phyloP scores from a whole-genome alignment of 1,140 invertebrate genomes.

The Megathymus violae region DNA sequence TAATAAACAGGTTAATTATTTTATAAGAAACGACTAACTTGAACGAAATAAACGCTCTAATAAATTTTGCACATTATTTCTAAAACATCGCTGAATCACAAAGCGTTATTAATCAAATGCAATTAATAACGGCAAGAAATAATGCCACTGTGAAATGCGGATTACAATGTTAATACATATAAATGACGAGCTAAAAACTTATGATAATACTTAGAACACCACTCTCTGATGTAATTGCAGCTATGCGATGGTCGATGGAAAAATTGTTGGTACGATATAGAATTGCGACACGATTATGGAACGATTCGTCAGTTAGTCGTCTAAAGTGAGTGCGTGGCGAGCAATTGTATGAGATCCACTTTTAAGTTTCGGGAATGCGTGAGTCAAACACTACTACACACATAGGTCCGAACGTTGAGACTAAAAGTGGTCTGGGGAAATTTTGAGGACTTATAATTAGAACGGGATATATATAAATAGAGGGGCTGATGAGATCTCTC shows the following conservation, averaged over 20 bases:
- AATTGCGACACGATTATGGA: too few species aligned
- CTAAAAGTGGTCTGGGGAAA: conserved; percentile 55
- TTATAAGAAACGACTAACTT: conserved; percentile 7
- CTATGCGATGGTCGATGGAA: conserved; percentile 9
- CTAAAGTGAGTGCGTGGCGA: too few species aligned
- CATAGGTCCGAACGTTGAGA: conserved; percentile 13
- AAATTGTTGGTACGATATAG: not conserved
- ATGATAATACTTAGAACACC: conserved; percentile 1
- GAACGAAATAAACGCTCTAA: conserved; percentile 14
- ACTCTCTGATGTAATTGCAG: conserved; percentile 7
- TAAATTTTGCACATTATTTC: conserved; percentile 11
- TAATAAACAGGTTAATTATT: conserved; percentile 12
- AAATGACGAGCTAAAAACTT: conserved; percentile 9
- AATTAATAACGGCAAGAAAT: conserved; percentile 24
- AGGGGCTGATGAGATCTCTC: conserved; percentile 54
- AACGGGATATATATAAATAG: conserved; percentile 70
- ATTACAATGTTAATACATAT: conserved; percentile 12
- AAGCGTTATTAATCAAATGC: conserved; percentile 15
- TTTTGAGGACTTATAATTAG: conserved; percentile 65
- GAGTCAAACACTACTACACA: conserved; percentile 29
- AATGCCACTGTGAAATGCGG: conserved; percentile 14
- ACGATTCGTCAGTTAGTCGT: too few species aligned
- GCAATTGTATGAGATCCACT: conserved; percentile 14
- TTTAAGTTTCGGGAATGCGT: conserved; percentile 13
- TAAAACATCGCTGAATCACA: conserved; percentile 17